Percentiles rank a stretch among this genome's conserved stretches.
Evolutionary conservation across 2,888 invertebrate genomes (phyloP).

Genomic region (Lasioglossum villosulum): DNA sequence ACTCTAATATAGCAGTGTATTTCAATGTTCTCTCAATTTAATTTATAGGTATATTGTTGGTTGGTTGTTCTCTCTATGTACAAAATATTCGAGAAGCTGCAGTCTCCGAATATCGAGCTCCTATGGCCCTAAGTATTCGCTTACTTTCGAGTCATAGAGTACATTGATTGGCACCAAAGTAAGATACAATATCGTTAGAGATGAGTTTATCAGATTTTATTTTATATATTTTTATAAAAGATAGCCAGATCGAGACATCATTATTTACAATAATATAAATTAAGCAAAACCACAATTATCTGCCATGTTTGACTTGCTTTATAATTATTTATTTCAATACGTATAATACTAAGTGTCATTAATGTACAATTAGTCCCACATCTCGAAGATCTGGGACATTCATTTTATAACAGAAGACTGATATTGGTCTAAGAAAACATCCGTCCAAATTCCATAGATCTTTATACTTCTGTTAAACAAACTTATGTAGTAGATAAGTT

Average conservation of each 20-base stretch:
- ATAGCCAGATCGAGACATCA: neutral
- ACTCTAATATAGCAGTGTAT: neutral
- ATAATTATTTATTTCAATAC: conserved; percentile 42
- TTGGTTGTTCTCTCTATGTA: conserved; percentile 94
- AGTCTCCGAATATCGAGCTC: conserved; percentile 95
- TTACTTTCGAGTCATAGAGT: conserved; percentile 34
- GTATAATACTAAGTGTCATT: conserved; percentile 45
- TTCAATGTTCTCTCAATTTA: conserved; percentile 48
- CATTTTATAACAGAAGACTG: conserved; percentile 76
- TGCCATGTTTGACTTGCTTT: conserved; percentile 11
- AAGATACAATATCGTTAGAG: conserved; percentile 36
- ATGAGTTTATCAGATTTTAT: conserved; percentile 26
- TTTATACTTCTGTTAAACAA: conserved; percentile 29
- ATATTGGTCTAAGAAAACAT: conserved; percentile 71
- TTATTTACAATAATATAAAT: conserved; percentile 27
- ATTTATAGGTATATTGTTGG: conserved; percentile 93
- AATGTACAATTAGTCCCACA: conserved; percentile 46
- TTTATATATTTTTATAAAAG: conserved; percentile 9
- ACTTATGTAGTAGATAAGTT: conserved; percentile 15
- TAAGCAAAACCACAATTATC: neutral
- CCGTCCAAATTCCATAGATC: conserved; percentile 75
- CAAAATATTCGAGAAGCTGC: conserved; percentile 91
- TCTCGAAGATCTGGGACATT: conserved; percentile 34
- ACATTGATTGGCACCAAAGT: conserved; percentile 71
- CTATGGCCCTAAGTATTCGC: conserved; percentile 86